Evolutionary conservation across 2,113 vertebrate genomes (phyloP), one percentile per base, ranked within the genome.

Genomic region (Archocentrus centrarchus): DNA sequence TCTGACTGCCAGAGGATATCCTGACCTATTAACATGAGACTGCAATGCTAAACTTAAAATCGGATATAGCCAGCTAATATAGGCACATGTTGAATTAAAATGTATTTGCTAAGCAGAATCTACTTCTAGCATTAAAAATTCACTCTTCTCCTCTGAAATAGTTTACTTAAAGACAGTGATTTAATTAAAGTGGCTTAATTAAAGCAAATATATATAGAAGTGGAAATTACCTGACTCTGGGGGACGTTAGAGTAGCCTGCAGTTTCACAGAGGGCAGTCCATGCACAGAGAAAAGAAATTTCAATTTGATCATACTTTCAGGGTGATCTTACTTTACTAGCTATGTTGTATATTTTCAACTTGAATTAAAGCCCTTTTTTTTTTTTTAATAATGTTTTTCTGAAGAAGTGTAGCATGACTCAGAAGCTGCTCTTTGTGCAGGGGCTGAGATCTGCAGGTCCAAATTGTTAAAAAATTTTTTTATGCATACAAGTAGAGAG

Each of bases 1-100:
- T 39, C 64, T 86, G 32, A 59, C 59, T 47, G 13, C 78, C 76
- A 84, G 63, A 87, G 75, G 63, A 53, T 73, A 63, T 88, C 41
- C 20, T 47, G n/a, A 75, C 75, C 85, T 58, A 7, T 39, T 80
- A 44, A 22, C 3, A 4, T 62, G 3, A 79, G 66, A 13, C 59
- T 86, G 15, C 6, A 37, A 70, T 66, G 57, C 18, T 30, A 73
- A 85, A 41, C 24, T n/a, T 59, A 75, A 75, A 86, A 61, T 53
- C 37, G 59, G 2, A 18, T 73, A 3, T 85, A 73, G 81, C 61
- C 24, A 15, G 8, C 3, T 13, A 20, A 75, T 44, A 11, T 7
- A 59, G 41, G 7, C 24, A 53, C 53, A 55, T n/a, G 2, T 20
- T 57, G 58, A 53, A 6, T 32, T 70, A 30, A 32, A 73, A 20